A percentile compares a stretch with the other conserved stretches of the same genome.
phyloP scores from a whole-genome alignment of 2,797 vertebrate species.

The Falco cherrug region DNA sequence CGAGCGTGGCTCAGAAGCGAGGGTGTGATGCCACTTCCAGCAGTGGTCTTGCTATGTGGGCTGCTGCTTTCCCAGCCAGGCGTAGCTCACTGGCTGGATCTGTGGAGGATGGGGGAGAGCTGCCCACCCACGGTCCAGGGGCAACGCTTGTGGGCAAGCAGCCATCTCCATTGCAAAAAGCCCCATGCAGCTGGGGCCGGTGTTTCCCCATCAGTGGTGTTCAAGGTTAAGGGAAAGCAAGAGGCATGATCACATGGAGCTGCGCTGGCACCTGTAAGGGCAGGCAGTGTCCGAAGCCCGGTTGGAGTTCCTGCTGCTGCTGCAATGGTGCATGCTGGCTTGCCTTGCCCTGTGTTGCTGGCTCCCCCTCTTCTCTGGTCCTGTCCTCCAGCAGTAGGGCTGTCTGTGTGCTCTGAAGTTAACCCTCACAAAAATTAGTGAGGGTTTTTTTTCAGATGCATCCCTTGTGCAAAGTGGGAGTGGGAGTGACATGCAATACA shows the following conservation, averaged over 20 bases:
- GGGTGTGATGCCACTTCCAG: accelerated
- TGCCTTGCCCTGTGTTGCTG: not conserved
- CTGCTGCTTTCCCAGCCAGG: not conserved
- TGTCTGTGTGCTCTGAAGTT: not conserved
- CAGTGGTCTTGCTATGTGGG: accelerated
- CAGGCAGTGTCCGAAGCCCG: not conserved
- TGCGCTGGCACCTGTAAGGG: accelerated
- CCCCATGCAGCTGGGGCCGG: not conserved
- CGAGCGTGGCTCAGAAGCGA: accelerated
- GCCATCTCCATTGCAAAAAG: accelerated
- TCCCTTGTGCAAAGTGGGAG: not conserved
- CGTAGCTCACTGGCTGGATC: accelerated
- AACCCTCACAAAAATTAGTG: not conserved
- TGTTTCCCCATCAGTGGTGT: not conserved
- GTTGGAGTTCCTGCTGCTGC: not conserved
- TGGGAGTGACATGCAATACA: not conserved
- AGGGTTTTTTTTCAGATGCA: not conserved
- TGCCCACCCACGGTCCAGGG: accelerated
- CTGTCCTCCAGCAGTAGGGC: not conserved
- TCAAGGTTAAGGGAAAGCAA: not conserved
- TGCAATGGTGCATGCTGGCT: not conserved
- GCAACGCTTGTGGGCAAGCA: accelerated
- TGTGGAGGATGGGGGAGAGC: accelerated
- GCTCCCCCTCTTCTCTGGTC: not conserved
- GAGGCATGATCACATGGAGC: accelerated